Percentiles rank a stretch among this genome's conserved stretches.
phyloP scores from a whole-genome alignment of 2,113 vertebrate genomes.

The Protobothrops flavoviridis region DNA sequence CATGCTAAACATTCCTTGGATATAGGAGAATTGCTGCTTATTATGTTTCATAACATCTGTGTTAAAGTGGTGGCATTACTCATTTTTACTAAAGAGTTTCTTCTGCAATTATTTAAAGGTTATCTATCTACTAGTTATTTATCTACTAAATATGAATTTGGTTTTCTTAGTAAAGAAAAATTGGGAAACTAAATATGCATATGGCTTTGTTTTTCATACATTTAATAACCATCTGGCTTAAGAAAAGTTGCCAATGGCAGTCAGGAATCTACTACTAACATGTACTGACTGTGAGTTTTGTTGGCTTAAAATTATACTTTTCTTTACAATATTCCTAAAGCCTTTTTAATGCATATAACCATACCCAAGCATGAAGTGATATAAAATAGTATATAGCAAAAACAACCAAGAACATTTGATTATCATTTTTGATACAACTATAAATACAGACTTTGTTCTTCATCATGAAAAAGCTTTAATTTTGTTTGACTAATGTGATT shows the following conservation, averaged over 20 bases:
- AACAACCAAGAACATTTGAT: neutral
- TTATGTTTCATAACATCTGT: neutral
- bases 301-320: neutral
- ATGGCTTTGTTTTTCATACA: neutral
- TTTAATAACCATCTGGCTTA: neutral
- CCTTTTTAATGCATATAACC: neutral
- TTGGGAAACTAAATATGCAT: neutral
- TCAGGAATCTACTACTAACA: neutral
- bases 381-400: neutral
- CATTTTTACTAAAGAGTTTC: neutral
- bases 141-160: neutral
- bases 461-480: slow-evolving; percentile 12
- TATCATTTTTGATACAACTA: slow-evolving; percentile 3
- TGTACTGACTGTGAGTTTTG: neutral
- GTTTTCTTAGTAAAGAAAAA: neutral
- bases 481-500: slow-evolving; percentile 10
- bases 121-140: neutral
- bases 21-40: neutral
- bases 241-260: neutral
- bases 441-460: slow-evolving; percentile 1
- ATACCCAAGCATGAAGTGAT: neutral
- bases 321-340: neutral
- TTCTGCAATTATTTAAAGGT: neutral
- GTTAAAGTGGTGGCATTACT: neutral
- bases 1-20: neutral